phyloP scores from a whole-genome alignment of 2,888 invertebrate species.

The Buathra laborator region DNA sequence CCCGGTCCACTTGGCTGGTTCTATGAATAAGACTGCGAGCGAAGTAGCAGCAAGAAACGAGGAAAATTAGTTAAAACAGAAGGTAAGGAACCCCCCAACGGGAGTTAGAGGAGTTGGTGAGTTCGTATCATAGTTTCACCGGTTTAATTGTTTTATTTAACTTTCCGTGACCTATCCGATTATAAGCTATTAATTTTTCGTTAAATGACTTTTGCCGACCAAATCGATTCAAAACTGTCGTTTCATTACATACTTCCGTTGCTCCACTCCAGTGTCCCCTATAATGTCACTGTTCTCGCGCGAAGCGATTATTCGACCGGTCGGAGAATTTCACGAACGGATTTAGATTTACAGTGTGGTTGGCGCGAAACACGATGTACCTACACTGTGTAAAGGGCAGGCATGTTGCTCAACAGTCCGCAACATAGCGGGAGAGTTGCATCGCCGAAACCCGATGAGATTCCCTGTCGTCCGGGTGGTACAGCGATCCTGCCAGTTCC shows the following conservation, averaged over 20 bases:
- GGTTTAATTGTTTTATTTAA: conserved; percentile 49
- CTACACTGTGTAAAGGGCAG: conserved; percentile 5
- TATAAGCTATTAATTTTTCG: conserved; percentile 20
- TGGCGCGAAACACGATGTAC: conserved; percentile 46
- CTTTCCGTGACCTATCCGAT: conserved; percentile 34
- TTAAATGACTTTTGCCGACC: not conserved
- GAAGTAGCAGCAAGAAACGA: conserved; percentile 47
- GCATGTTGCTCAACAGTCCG: conserved; percentile 50
- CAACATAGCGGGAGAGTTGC: conserved; percentile 32
- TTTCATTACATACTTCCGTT: not conserved
- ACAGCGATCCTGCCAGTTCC: conserved; percentile 40
- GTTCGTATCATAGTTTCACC: conserved; percentile 49
- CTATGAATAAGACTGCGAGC: conserved; percentile 19
- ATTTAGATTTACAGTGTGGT: conserved; percentile 56
- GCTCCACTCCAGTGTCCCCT: not conserved
- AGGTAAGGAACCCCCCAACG: conserved; percentile 11
- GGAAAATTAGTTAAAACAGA: conserved; percentile 44
- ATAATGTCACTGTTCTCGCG: not conserved
- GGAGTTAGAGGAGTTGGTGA: not conserved
- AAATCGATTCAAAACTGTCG: not conserved
- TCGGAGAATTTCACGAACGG: conserved; percentile 13
- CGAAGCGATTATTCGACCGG: conserved; percentile 30
- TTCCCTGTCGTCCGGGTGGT: conserved; percentile 49
- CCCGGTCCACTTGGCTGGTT: conserved; percentile 28
- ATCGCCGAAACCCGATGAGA: conserved; percentile 55